Evolutionary conservation across 2,113 vertebrate species (phyloP).

Genomic region (Atherinomorus stipes): DNA sequence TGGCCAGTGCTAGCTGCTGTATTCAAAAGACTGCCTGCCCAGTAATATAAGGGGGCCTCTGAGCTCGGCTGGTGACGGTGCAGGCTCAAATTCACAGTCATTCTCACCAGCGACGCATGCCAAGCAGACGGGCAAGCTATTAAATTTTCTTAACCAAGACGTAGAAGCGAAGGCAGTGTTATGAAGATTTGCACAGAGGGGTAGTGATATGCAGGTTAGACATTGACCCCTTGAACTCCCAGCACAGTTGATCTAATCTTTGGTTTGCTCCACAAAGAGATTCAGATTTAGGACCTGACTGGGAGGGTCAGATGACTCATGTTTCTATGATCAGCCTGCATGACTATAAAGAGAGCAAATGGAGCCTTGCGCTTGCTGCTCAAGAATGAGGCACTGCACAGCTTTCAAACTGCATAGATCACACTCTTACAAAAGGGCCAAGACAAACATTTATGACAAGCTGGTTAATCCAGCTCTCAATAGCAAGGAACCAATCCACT

Average conservation of each 20-base stretch:
- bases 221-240: slow-evolving; percentile 52
- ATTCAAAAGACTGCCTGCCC: slow-evolving; percentile 46
- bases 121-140: slow-evolving; percentile 23
- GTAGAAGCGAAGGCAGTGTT: slow-evolving; percentile 28
- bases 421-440: slow-evolving; percentile 17
- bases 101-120: slow-evolving; percentile 39
- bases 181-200: slow-evolving; percentile 30
- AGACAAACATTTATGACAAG: slow-evolving; percentile 13
- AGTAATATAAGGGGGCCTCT: slow-evolving; percentile 61
- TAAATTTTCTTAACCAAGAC: not conserved
- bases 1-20: slow-evolving; percentile 39
- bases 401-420: slow-evolving; percentile 35
- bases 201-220: slow-evolving; percentile 35
- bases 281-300: slow-evolving; percentile 71
- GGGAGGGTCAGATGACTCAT: slow-evolving; percentile 81
- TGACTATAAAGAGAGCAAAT: slow-evolving; percentile 79
- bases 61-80: slow-evolving; percentile 46
- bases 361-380: slow-evolving; percentile 59
- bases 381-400: slow-evolving; percentile 55
- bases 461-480: not conserved
- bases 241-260: slow-evolving; percentile 62
- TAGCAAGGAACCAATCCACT: slow-evolving; percentile 7
- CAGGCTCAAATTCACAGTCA: slow-evolving; percentile 72
- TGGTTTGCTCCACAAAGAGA: slow-evolving; percentile 65
- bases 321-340: slow-evolving; percentile 76